These are phyloP conservation scores for Syrphus vitripennis DNA, from an alignment of 2,888 invertebrate genomes.

Conservation along the genomic window DNA sequence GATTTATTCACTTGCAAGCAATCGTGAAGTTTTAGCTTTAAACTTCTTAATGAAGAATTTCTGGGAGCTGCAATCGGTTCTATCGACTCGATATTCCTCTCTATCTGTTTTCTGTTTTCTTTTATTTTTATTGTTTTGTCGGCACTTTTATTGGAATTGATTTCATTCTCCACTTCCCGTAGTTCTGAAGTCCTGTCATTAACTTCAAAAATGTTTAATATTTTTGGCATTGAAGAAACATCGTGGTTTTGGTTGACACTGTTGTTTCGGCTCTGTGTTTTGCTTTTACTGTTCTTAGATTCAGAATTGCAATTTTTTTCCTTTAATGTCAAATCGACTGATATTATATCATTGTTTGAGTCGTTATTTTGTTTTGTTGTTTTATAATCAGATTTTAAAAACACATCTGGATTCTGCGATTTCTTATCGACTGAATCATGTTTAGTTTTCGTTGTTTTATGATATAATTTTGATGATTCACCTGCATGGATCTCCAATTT, in stretches of 20 bases:
- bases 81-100: neutral
- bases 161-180: neutral
- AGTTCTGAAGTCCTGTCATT: neutral
- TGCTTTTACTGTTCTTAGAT: neutral
- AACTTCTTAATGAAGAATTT: neutral
- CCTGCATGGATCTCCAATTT: neutral
- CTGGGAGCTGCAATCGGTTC: neutral
- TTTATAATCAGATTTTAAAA: too few species aligned
- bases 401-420: too few species aligned
- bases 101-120: neutral
- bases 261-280: neutral
- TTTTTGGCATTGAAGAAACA: neutral
- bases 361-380: neutral
- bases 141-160: neutral
- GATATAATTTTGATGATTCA: neutral
- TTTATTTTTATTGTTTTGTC: neutral
- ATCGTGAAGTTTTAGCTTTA: neutral
- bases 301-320: neutral
- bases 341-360: neutral
- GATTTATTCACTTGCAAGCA: too few species aligned
- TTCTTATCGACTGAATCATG: too few species aligned
- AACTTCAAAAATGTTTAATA: neutral
- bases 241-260: neutral
- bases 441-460: neutral
- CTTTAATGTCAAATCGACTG: neutral